These are phyloP conservation scores for Hydrochoerus hydrochaeris DNA, from an alignment of 2,113 vertebrate genomes.

Conservation along the genomic window DNA sequence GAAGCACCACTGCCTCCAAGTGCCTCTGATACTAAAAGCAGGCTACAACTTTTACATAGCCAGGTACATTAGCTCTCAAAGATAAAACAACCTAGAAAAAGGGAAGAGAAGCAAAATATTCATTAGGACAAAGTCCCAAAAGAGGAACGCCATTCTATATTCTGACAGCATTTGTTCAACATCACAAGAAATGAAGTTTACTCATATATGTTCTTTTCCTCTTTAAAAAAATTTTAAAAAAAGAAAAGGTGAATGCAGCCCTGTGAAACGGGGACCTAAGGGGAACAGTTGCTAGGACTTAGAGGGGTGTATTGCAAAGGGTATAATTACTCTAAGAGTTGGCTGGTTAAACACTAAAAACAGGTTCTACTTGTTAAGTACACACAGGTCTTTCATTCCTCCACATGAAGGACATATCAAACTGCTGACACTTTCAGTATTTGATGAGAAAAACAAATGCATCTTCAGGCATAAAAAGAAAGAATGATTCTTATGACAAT, in stretches of 20 bases:
- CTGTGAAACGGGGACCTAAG: neutral
- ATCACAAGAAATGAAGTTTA: neutral
- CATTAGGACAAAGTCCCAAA: neutral
- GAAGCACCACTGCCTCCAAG: neutral
- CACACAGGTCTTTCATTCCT: constrained; percentile 51
- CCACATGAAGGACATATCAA: constrained; percentile 48
- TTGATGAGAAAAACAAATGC: constrained; percentile 41
- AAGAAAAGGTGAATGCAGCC: neutral
- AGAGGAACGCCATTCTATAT: neutral
- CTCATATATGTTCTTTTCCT: neutral
- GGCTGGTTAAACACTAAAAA: constrained; percentile 45
- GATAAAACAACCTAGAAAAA: neutral
- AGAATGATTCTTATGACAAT: constrained; percentile 34
- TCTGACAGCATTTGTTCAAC: neutral
- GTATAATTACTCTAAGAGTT: constrained; percentile 35
- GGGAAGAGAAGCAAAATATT: neutral
- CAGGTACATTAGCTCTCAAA: neutral
- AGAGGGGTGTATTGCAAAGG: neutral
- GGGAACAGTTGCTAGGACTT: neutral
- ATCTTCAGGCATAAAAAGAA: neutral
- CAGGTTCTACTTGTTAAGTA: constrained; percentile 65
- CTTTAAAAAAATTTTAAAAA: neutral
- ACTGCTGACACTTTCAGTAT: neutral
- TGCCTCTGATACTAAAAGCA: neutral
- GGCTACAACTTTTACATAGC: neutral